Evolutionary conservation across 2,113 vertebrate genomes (phyloP).

Genomic region (Lathamus discolor): DNA sequence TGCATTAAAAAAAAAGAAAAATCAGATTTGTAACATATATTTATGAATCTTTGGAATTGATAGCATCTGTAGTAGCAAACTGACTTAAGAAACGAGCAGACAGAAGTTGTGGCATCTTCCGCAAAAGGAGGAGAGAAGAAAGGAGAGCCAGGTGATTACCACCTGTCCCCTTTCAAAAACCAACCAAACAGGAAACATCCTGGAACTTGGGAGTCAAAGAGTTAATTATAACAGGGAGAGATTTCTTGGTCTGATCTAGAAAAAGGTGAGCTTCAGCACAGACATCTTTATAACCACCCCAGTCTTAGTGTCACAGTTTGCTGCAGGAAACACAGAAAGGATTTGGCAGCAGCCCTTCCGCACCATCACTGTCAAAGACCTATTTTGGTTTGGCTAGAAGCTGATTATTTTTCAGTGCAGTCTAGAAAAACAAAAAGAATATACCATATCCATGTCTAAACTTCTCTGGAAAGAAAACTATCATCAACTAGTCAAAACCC

Average conservation of each 20-base stretch:
- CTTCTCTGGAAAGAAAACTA: neutral
- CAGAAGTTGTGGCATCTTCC: neutral
- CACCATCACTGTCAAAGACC: neutral
- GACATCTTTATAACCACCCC: neutral
- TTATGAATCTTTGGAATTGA: neutral
- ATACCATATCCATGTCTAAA: neutral
- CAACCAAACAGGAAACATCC: neutral
- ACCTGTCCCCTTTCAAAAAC: neutral
- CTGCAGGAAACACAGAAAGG: neutral
- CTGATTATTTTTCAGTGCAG: neutral
- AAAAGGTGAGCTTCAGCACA: neutral
- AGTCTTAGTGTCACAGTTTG: neutral
- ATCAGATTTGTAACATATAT: neutral
- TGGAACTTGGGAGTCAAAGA: neutral
- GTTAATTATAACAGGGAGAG: neutral
- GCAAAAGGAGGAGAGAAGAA: neutral
- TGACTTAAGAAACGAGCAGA: neutral
- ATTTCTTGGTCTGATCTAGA: neutral
- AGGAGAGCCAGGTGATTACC: neutral
- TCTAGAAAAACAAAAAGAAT: neutral
- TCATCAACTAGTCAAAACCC: neutral
- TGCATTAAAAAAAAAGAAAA: neutral
- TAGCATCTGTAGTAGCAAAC: neutral
- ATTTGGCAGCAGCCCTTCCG: neutral
- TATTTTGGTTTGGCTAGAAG: neutral